phyloP scores from a whole-genome alignment of 2,888 invertebrate genomes.

The Lasioglossum lativentre region DNA sequence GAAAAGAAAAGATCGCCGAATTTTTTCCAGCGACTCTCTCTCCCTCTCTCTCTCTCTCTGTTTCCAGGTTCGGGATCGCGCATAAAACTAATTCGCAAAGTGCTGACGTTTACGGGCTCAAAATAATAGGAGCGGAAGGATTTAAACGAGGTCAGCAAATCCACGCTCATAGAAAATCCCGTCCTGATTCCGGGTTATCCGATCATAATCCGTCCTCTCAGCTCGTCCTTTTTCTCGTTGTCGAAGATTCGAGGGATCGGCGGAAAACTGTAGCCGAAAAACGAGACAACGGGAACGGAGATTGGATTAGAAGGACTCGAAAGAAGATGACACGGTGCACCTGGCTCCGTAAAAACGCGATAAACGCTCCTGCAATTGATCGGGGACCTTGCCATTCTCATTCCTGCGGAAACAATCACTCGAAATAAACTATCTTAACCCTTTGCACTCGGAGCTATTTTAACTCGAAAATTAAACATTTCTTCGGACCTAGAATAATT shows the following conservation, averaged over 20 bases:
- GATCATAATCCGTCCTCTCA: slow-evolving; percentile 64
- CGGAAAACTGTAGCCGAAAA: slow-evolving; percentile 44
- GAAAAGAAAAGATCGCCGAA: background rate
- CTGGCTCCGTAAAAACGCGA: slow-evolving; percentile 20
- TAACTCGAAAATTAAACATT: too few relatives aligned
- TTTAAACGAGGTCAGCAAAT: slow-evolving; percentile 64
- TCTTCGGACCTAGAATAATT: too few relatives aligned
- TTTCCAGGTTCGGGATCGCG: background rate
- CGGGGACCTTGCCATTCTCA: background rate
- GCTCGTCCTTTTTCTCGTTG: slow-evolving; percentile 48
- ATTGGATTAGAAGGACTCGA: slow-evolving; percentile 31
- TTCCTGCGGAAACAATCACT: background rate
- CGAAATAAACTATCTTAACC: too few relatives aligned
- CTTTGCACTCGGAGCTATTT: too few relatives aligned
- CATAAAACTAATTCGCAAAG: slow-evolving; percentile 44
- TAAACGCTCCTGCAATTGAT: background rate
- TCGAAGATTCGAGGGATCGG: slow-evolving; percentile 39
- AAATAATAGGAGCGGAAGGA: slow-evolving; percentile 53
- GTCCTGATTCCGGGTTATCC: slow-evolving; percentile 54
- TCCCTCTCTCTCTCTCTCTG: background rate
- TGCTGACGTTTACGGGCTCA: slow-evolving; percentile 47
- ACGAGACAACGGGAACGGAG: slow-evolving; percentile 29
- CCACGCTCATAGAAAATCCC: slow-evolving; percentile 54
- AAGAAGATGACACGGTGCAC: slow-evolving; percentile 4
- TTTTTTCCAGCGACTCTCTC: background rate